A percentile compares a stretch with the other conserved stretches of the same genome.
Evolutionary conservation across 2,888 invertebrate species (phyloP).

Genomic region (Ophraella communa): DNA sequence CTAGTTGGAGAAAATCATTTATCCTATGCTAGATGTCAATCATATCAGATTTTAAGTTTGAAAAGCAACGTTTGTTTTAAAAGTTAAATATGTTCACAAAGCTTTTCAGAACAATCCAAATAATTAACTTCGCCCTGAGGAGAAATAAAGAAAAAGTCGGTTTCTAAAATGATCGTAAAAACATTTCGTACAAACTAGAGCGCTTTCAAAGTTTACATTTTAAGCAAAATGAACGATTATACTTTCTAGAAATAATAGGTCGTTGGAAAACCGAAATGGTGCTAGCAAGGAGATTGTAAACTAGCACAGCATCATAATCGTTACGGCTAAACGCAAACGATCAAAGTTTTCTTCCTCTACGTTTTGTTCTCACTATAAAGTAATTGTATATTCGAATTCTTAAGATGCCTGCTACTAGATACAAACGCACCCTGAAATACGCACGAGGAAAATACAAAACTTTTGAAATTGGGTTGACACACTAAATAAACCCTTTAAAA

Average conservation of each 20-base stretch:
- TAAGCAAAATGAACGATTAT: background rate
- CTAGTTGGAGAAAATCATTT: too few species aligned
- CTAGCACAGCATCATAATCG: constrained; percentile 36
- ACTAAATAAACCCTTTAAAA: too few species aligned
- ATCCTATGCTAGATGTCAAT: too few species aligned
- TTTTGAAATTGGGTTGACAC: too few species aligned
- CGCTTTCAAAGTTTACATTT: background rate
- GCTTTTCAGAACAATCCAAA: background rate
- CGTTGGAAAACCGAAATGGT: constrained; percentile 12
- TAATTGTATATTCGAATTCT: constrained; percentile 17
- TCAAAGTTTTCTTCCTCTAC: constrained; percentile 36
- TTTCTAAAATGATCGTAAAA: background rate
- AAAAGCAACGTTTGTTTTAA: too few species aligned
- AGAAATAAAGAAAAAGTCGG: background rate
- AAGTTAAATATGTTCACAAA: too few species aligned
- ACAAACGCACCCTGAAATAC: too few species aligned
- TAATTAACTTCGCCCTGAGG: background rate
- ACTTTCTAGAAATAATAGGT: background rate
- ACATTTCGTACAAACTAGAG: background rate
- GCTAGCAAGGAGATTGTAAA: constrained; percentile 19
- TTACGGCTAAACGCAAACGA: constrained; percentile 43
- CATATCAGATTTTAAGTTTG: too few species aligned
- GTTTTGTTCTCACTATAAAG: constrained; percentile 18
- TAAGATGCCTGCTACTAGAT: background rate
- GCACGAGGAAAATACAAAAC: too few species aligned